Evolutionary conservation across 2,113 vertebrate genomes (phyloP).

Genomic region (Oryzias woworae): DNA sequence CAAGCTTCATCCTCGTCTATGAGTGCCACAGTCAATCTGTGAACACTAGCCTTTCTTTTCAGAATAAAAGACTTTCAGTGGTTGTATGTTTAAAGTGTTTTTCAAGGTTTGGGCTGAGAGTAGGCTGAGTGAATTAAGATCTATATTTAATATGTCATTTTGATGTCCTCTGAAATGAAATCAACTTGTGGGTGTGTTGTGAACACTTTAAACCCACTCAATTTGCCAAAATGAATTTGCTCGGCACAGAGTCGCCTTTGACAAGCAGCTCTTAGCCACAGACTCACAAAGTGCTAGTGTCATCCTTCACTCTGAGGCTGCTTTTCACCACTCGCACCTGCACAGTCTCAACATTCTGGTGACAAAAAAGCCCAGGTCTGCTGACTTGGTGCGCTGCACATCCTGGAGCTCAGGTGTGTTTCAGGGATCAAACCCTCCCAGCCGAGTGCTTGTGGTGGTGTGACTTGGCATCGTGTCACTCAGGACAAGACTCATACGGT

Average conservation of each 20-base stretch:
- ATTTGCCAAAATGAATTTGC: constrained; percentile 68
- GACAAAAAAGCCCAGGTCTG: too few relatives aligned
- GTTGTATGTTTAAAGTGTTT: not conserved
- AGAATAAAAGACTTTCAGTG: too few relatives aligned
- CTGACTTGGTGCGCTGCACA: not conserved
- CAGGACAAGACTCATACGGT: constrained; percentile 31
- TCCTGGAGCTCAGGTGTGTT: constrained; percentile 34
- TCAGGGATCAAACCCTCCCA: constrained; percentile 20
- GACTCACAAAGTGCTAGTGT: constrained; percentile 64
- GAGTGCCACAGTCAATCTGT: too few relatives aligned
- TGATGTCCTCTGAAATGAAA: constrained; percentile 1
- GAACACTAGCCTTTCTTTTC: too few relatives aligned
- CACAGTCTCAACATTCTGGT: constrained; percentile 22
- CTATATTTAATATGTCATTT: not conserved
- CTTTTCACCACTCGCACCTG: constrained; percentile 65
- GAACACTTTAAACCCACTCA: constrained; percentile 23
- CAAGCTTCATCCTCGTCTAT: too few relatives aligned
- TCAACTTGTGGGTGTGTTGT: not conserved
- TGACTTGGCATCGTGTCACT: constrained; percentile 41
- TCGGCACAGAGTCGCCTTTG: constrained; percentile 67
- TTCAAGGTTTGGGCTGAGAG: not conserved
- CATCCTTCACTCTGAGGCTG: constrained; percentile 43
- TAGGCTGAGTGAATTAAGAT: not conserved
- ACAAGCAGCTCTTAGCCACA: constrained; percentile 35
- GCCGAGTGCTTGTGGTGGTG: constrained; percentile 50